phyloP scores from a whole-genome alignment of 2,113 vertebrate genomes.

The Neofelis nebulosa region DNA sequence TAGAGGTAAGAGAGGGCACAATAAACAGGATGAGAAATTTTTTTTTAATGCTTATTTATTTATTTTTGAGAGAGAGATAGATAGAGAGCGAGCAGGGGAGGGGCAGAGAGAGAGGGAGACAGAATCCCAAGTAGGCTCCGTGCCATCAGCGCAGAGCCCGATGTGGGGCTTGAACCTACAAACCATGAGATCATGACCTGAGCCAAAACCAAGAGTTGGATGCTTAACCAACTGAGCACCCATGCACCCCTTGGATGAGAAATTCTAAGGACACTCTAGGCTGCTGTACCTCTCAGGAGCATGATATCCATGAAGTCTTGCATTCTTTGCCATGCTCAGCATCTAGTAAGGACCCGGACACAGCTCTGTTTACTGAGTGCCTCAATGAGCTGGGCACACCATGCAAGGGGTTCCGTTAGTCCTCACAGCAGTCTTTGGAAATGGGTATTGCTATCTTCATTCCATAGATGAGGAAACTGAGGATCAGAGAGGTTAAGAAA shows the following conservation, averaged over 20 bases:
- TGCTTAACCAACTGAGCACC: too few relatives aligned
- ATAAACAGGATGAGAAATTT: background rate
- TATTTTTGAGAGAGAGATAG: too few relatives aligned
- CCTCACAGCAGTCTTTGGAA: background rate
- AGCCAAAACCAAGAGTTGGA: too few relatives aligned
- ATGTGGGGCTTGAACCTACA: too few relatives aligned
- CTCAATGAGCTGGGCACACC: background rate
- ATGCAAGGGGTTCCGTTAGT: background rate
- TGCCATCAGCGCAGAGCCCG: too few relatives aligned
- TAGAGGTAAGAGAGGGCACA: background rate
- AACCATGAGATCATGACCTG: too few relatives aligned
- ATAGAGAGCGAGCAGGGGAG: too few relatives aligned
- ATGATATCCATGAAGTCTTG: rapidly evolving
- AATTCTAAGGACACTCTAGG: background rate
- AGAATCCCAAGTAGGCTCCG: too few relatives aligned
- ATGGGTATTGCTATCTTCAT: background rate
- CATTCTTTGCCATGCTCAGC: background rate
- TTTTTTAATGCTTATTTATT: too few relatives aligned
- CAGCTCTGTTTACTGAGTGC: background rate
- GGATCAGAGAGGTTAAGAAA: background rate
- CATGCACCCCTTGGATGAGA: background rate
- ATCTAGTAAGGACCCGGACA: background rate
- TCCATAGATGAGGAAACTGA: background rate
- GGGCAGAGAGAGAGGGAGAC: too few relatives aligned
- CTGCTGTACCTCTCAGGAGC: background rate